phyloP scores from a whole-genome alignment of 2,797 vertebrate genomes.

The Alectoris magna region DNA sequence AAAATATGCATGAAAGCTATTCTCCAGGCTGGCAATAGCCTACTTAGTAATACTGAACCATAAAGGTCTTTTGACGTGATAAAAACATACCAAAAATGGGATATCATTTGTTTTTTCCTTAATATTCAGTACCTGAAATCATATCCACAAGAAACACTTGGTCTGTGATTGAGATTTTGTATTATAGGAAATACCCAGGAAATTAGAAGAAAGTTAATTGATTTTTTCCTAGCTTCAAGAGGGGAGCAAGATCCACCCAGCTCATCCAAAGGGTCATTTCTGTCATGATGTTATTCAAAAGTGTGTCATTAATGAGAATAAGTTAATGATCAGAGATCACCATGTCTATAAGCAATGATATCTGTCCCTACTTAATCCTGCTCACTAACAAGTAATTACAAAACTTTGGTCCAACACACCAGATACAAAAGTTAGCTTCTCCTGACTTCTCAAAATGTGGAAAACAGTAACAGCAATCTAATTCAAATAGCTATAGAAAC shows the following conservation, averaged over 20 bases:
- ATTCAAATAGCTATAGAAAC: background rate
- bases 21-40: background rate
- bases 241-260: background rate
- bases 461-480: background rate
- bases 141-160: background rate
- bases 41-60: background rate
- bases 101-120: background rate
- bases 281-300: background rate
- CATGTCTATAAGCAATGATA: background rate
- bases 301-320: background rate
- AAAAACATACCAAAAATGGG: background rate
- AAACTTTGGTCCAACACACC: background rate
- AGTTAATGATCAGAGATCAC: background rate
- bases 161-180: background rate
- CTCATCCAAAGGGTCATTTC: background rate
- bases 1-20: background rate
- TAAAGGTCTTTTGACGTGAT: background rate
- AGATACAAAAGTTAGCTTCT: background rate
- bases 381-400: background rate
- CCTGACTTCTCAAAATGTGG: background rate
- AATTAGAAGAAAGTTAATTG: background rate
- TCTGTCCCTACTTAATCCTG: background rate
- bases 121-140: background rate
- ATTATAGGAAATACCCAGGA: background rate
- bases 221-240: background rate